These are phyloP conservation scores for Ophthalmolycus amberensis DNA, from an alignment of 2,113 vertebrate species.

Conservation along the genomic window DNA sequence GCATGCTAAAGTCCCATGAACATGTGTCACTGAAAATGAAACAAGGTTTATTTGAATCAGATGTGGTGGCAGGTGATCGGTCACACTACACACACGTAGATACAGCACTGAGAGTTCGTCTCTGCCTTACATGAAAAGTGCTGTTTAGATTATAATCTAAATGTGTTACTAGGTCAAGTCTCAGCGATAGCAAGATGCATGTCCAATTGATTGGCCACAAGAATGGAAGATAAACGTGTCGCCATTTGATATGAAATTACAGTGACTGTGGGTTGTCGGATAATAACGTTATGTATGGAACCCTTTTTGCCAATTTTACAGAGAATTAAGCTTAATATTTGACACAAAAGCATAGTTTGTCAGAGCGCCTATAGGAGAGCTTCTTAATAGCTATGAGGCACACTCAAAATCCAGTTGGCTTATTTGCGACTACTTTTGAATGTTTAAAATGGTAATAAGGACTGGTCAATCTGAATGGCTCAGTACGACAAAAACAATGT, in stretches of 20 bases:
- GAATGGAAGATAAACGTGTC: conserved; percentile 27
- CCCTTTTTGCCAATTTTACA: background rate
- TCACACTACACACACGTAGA: background rate
- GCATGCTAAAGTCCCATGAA: conserved; percentile 9
- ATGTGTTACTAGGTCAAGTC: conserved; percentile 61
- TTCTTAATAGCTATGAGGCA: background rate
- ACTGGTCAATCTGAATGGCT: background rate
- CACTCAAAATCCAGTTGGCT: background rate
- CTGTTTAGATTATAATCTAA: conserved; percentile 39
- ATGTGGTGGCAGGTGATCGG: background rate
- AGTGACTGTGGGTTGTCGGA: conserved; percentile 12
- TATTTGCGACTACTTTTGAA: background rate
- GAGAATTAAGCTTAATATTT: background rate
- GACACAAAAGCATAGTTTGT: background rate
- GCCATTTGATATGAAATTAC: conserved; percentile 18
- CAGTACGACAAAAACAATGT: background rate
- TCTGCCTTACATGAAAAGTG: conserved; percentile 20
- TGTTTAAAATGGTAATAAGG: background rate
- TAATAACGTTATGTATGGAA: conserved; percentile 1
- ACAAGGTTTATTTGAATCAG: conserved; percentile 21
- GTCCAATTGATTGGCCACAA: conserved; percentile 47
- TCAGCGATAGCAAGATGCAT: conserved; percentile 25
- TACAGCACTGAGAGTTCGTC: background rate
- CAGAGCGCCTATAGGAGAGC: background rate
- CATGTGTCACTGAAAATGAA: conserved; percentile 37